phyloP scores from a whole-genome alignment of 2,797 vertebrate species.

The Scomberomorus guttatus region DNA sequence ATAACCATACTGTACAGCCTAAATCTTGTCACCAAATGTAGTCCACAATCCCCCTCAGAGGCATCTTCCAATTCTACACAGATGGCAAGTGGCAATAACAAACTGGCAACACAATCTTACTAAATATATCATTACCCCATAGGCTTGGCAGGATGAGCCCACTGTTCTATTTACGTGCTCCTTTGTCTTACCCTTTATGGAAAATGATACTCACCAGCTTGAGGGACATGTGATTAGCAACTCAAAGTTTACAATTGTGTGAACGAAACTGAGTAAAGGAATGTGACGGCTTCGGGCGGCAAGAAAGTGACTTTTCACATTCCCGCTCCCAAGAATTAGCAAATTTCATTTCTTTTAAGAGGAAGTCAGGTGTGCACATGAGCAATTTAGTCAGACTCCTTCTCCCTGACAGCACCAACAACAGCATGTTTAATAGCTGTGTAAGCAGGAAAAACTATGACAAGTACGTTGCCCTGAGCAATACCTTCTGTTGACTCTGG shows the following conservation, averaged over 20 bases:
- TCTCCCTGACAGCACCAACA: slow-evolving; percentile 37
- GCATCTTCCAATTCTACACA: slow-evolving; percentile 71
- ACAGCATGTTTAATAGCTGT: slow-evolving; percentile 52
- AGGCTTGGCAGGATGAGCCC: slow-evolving; percentile 67
- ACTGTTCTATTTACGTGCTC: slow-evolving; percentile 64
- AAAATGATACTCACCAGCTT: slow-evolving; percentile 52
- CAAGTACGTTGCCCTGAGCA: slow-evolving; percentile 49
- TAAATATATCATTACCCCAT: slow-evolving; percentile 81
- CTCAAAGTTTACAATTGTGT: slow-evolving; percentile 38
- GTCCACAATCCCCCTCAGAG: slow-evolving; percentile 70
- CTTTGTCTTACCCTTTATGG: slow-evolving; percentile 56
- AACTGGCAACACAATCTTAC: slow-evolving; percentile 72
- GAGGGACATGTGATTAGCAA: slow-evolving; percentile 26
- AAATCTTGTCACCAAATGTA: slow-evolving; percentile 62
- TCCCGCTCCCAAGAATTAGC: slow-evolving; percentile 5
- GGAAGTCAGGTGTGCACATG: not conserved
- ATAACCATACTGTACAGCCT: slow-evolving; percentile 5
- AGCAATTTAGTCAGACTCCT: slow-evolving; percentile 14
- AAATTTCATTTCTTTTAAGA: not conserved
- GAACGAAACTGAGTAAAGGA: slow-evolving; percentile 47
- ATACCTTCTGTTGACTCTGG: slow-evolving; percentile 55
- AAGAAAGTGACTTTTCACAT: slow-evolving; percentile 10
- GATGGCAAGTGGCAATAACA: slow-evolving; percentile 78
- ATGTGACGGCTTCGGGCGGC: not conserved
- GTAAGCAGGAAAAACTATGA: slow-evolving; percentile 48